A percentile compares a stretch with the other conserved stretches of the same genome.
These are phyloP conservation scores for Cryptotermes secundus DNA, from an alignment of 1,140 invertebrate species.

Conservation along the genomic window DNA sequence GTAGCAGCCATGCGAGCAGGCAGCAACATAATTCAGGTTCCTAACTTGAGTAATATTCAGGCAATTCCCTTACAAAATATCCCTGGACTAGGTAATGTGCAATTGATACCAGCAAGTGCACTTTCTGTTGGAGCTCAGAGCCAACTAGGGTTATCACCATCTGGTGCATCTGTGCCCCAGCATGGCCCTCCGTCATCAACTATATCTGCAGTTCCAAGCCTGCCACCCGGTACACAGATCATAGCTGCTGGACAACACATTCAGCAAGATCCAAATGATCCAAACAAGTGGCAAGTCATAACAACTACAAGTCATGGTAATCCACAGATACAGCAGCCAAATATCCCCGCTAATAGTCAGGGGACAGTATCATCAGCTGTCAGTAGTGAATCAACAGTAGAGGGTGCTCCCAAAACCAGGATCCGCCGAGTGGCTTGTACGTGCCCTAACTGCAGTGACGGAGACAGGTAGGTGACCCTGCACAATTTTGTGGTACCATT, in stretches of 20 bases:
- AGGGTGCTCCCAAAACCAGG: constrained; percentile 50
- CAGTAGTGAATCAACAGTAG: neutral
- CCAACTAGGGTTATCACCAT: constrained; percentile 22
- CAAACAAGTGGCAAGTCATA: constrained; percentile 79
- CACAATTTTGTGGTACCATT: too few species aligned
- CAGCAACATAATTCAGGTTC: constrained; percentile 44
- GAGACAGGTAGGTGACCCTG: constrained; percentile 63
- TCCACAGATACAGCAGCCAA: constrained; percentile 40
- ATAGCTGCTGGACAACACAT: constrained; percentile 42
- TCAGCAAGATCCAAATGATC: constrained; percentile 70
- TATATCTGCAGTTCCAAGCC: constrained; percentile 36
- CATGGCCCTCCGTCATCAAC: constrained; percentile 33
- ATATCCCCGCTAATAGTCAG: constrained; percentile 30
- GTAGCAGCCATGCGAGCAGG: constrained; percentile 38
- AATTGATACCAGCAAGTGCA: constrained; percentile 64
- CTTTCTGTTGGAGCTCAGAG: constrained; percentile 40
- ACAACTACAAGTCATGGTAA: neutral
- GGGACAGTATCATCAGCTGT: constrained; percentile 37
- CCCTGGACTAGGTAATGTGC: constrained; percentile 73
- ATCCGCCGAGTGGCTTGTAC: constrained; percentile 88
- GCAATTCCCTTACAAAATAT: constrained; percentile 68
- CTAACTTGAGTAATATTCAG: constrained; percentile 47
- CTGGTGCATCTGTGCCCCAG: constrained; percentile 30
- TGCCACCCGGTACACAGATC: constrained; percentile 41
- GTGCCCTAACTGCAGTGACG: constrained; percentile 93